Conservation (phyloP, 2,113 vertebrate genomes). For the Nycticryphes semicollaris region DNA sequence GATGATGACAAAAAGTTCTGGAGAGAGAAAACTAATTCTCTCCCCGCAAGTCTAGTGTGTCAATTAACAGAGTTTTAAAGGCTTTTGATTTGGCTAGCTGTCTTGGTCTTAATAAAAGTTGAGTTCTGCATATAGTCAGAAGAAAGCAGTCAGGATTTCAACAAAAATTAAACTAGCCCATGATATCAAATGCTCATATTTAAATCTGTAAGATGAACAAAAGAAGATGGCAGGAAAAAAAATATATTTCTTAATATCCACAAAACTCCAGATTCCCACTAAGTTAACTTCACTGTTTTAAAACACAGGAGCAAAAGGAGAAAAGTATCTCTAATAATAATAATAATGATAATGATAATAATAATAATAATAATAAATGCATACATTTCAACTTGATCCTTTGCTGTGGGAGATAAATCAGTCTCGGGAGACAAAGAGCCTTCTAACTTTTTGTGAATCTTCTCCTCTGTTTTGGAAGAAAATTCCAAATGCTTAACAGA, state of each 20-base stretch:
- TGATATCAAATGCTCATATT: not conserved
- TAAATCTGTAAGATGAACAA: not conserved
- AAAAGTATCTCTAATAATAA: not conserved
- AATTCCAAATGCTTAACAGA: constrained; percentile 56
- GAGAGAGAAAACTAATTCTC: not conserved
- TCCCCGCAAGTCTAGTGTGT: not conserved
- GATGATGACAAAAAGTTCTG: not conserved
- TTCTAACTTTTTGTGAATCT: constrained; percentile 90
- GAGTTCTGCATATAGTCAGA: not conserved
- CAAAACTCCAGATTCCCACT: not conserved
- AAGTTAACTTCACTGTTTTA: not conserved
- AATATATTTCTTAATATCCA: not conserved
- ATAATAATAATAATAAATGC: constrained; percentile 20
- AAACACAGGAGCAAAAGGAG: not conserved
- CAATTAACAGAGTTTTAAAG: not conserved
- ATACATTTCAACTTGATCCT: constrained; percentile 99
- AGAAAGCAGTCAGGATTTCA: not conserved
- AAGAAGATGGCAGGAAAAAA: not conserved
- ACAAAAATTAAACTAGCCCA: not conserved
- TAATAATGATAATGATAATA: not conserved
- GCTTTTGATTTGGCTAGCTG: not conserved
- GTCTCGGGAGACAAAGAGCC: constrained; percentile 90
- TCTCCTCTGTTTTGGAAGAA: constrained; percentile 88
- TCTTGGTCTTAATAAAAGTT: not conserved
- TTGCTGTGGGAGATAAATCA: constrained; percentile 89